These are phyloP conservation scores for Dolomedes plantarius DNA, from an alignment of 2,888 invertebrate species.

Conservation along the genomic window DNA sequence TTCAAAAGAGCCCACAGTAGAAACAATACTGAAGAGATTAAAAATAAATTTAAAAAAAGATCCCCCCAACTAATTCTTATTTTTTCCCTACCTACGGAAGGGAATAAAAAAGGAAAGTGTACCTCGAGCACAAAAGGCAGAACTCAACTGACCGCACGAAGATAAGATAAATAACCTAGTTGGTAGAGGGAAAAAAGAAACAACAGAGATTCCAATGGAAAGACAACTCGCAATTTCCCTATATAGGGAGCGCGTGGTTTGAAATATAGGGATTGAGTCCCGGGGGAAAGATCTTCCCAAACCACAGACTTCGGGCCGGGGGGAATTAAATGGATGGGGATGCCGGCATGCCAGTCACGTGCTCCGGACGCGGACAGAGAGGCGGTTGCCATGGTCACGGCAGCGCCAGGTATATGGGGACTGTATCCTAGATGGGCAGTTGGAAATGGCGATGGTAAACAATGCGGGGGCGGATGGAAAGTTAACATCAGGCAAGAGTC, in stretches of 20 bases:
- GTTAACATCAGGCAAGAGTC: constrained; percentile 14
- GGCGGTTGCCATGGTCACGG: constrained; percentile 57
- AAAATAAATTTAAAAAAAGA: no score
- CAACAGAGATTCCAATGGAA: constrained; percentile 8
- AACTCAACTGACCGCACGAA: constrained; percentile 21
- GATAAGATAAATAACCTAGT: constrained; percentile 21
- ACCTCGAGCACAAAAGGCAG: background rate
- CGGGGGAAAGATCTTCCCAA: constrained; percentile 59
- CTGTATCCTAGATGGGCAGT: constrained; percentile 29
- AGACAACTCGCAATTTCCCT: constrained; percentile 48
- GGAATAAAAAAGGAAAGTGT: no score
- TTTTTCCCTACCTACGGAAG: no score
- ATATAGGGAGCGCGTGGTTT: constrained; percentile 42
- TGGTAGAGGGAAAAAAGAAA: constrained; percentile 6
- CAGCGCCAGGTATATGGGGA: constrained; percentile 64
- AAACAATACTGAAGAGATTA: no score
- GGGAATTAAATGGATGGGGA: constrained; percentile 67
- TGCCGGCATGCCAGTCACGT: constrained; percentile 62
- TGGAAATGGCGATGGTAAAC: constrained; percentile 2
- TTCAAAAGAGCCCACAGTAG: no score
- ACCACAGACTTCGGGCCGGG: constrained; percentile 57
- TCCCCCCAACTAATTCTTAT: no score
- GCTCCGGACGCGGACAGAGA: constrained; percentile 64
- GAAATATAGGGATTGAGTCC: constrained; percentile 59
- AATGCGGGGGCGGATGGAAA: constrained; percentile 11